A percentile compares a stretch with the other conserved stretches of the same genome.
phyloP scores from a whole-genome alignment of 2,113 vertebrate genomes.

The Stercorarius parasiticus region DNA sequence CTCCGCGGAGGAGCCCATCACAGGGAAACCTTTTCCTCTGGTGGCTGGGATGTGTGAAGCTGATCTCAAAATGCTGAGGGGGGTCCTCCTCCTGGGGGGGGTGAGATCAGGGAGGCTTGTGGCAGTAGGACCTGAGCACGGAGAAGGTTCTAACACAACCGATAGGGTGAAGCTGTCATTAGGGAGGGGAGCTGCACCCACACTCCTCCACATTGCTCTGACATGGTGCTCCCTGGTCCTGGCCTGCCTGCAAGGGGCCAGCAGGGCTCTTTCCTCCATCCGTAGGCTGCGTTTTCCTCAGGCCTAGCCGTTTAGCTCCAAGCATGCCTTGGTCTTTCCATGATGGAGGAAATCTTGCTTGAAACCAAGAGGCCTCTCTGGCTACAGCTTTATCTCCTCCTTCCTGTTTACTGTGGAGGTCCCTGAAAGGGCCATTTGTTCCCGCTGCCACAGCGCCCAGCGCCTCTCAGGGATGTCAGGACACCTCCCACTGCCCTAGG shows the following conservation, averaged over 20 bases:
- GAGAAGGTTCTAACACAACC: not conserved
- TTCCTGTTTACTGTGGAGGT: not conserved
- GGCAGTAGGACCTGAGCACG: not conserved
- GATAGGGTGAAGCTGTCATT: not conserved
- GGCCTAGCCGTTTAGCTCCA: not conserved
- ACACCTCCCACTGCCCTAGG: not conserved
- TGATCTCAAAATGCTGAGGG: not conserved
- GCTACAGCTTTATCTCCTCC: not conserved
- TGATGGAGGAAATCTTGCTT: not conserved
- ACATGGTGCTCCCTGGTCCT: rapidly evolving
- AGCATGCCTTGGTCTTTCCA: not conserved
- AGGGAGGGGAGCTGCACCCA: not conserved
- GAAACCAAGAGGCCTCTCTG: not conserved
- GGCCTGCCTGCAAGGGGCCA: not conserved
- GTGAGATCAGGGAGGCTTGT: not conserved
- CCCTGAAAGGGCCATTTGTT: not conserved
- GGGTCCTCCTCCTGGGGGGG: not conserved
- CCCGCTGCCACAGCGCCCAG: not conserved
- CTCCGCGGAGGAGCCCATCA: not conserved
- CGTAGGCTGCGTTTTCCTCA: not conserved
- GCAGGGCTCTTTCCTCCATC: not conserved
- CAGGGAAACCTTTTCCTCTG: not conserved
- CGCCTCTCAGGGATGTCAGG: not conserved
- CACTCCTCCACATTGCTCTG: rapidly evolving
- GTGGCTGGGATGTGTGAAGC: not conserved